Percentiles rank a stretch among this genome's conserved stretches.
These are phyloP conservation scores for Polypterus senegalus DNA, from an alignment of 2,113 vertebrate genomes.

Conservation along the genomic window DNA sequence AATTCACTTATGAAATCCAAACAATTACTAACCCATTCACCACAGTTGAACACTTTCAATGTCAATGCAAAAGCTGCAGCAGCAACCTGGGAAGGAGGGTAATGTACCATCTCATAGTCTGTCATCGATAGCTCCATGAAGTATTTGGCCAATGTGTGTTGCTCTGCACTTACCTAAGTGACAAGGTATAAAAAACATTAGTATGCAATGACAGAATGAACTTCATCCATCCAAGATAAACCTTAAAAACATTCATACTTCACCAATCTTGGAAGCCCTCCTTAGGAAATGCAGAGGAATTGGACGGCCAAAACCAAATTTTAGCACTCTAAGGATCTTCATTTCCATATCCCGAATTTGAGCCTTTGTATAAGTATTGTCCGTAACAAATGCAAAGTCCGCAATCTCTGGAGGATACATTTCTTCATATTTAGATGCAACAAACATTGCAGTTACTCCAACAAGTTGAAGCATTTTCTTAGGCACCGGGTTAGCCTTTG, in stretches of 20 bases:
- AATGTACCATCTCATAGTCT: slow-evolving; percentile 71
- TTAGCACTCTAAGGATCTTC: slow-evolving; percentile 54
- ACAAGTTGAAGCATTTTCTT: slow-evolving; percentile 67
- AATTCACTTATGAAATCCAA: neutral
- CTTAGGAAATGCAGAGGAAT: slow-evolving; percentile 64
- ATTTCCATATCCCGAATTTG: slow-evolving; percentile 70
- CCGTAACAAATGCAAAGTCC: slow-evolving; percentile 57
- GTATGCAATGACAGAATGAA: neutral
- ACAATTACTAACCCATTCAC: slow-evolving; percentile 55
- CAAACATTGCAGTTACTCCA: slow-evolving; percentile 69
- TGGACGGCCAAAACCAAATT: slow-evolving; percentile 56
- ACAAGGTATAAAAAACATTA: neutral
- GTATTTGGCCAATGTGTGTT: slow-evolving; percentile 65
- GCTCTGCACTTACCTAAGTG: slow-evolving; percentile 52
- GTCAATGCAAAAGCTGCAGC: slow-evolving; percentile 63
- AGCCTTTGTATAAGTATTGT: slow-evolving; percentile 49
- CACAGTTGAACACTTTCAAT: slow-evolving; percentile 52
- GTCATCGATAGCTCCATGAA: slow-evolving; percentile 69
- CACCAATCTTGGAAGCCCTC: slow-evolving; percentile 57
- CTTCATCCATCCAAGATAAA: neutral
- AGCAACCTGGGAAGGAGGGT: slow-evolving; percentile 61
- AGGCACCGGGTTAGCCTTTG: slow-evolving; percentile 54
- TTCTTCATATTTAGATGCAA: slow-evolving; percentile 81
- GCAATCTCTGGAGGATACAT: slow-evolving; percentile 50
- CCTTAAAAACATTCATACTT: slow-evolving; percentile 38